Evolutionary conservation across 2,797 vertebrate genomes (phyloP).

Genomic region (Vespertilio murinus): DNA sequence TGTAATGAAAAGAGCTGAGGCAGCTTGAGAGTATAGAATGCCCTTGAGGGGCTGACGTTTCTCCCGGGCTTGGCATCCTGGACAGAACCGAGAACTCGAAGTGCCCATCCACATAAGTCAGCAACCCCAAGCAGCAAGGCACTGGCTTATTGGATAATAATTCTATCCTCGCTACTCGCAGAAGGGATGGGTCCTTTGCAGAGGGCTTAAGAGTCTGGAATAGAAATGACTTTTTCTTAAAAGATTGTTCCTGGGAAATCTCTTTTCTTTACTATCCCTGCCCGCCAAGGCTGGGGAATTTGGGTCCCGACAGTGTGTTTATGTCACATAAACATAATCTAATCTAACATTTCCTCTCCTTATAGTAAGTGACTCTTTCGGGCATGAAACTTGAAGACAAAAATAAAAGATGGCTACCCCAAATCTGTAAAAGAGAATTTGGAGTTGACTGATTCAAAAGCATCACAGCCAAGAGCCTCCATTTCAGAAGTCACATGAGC

Average conservation of each 20-base stretch:
- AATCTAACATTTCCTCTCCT: neutral
- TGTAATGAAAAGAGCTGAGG: constrained; percentile 25
- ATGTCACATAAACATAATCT: neutral
- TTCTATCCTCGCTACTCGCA: constrained; percentile 54
- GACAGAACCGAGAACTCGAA: constrained; percentile 17
- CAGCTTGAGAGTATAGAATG: neutral
- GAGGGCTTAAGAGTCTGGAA: neutral
- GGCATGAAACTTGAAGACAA: neutral
- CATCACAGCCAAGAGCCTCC: neutral
- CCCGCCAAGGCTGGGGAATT: neutral
- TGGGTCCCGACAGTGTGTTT: neutral
- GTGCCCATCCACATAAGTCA: constrained; percentile 34
- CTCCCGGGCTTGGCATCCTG: neutral
- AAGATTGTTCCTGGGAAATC: neutral
- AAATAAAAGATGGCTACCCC: neutral
- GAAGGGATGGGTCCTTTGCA: constrained; percentile 40
- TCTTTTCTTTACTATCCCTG: neutral
- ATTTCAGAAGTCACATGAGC: neutral
- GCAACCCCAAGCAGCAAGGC: constrained; percentile 56
- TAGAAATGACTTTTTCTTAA: constrained; percentile 51
- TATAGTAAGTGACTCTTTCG: neutral
- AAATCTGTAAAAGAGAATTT: neutral
- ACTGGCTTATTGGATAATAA: constrained; percentile 61
- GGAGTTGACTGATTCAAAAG: neutral
- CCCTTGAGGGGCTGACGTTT: neutral